Conservation (phyloP, 2,113 vertebrate genomes). For the Barbus barbus region DNA sequence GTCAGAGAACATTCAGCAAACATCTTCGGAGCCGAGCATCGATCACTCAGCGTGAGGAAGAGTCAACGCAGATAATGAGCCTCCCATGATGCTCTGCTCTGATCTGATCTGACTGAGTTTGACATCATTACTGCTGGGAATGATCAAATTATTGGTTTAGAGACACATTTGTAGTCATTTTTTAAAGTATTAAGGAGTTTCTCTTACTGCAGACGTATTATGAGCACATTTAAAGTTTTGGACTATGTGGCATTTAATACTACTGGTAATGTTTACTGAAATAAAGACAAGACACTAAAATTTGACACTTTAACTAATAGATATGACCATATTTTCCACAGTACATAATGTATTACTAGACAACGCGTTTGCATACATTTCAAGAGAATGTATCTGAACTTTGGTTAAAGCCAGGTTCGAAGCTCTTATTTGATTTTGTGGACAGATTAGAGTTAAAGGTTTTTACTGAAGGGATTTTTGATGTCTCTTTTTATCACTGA, state of each 20-base stretch:
- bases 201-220: background rate
- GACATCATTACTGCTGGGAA: too few species aligned
- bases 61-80: constrained; percentile 14
- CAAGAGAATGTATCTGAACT: background rate
- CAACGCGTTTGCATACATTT: too few species aligned
- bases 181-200: background rate
- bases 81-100: constrained; percentile 32
- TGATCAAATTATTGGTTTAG: background rate
- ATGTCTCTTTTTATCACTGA: background rate
- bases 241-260: background rate
- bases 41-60: constrained; percentile 2
- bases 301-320: background rate
- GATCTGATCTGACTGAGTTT: background rate
- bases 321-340: background rate
- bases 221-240: background rate
- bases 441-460: background rate
- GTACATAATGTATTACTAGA: background rate
- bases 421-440: background rate
- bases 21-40: background rate
- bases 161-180: background rate
- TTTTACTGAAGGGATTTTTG: too few species aligned
- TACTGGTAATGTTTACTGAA: background rate
- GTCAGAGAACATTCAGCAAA: background rate
- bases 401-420: background rate
- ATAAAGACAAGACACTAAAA: too few species aligned